Percentiles rank a stretch among this genome's conserved stretches.
Conservation (phyloP, 2,888 invertebrate genomes). For the Halictus ligatus region DNA sequence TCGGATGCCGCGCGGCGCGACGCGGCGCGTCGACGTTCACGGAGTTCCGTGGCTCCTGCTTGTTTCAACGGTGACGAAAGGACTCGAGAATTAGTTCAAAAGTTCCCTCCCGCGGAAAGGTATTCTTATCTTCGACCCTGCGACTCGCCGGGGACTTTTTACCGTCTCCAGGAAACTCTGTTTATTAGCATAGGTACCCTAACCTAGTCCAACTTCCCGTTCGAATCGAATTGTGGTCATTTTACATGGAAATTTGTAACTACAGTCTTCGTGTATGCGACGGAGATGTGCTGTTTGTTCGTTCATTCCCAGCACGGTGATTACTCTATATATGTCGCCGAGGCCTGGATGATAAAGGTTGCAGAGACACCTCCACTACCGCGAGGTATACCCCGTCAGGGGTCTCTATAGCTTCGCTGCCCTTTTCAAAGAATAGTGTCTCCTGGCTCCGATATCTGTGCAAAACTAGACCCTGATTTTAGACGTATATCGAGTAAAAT, state of each 20-base stretch:
- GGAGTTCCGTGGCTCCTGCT: not conserved
- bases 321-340: too few relatives aligned
- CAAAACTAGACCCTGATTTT: too few relatives aligned
- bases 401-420: too few relatives aligned
- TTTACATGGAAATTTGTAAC: not conserved
- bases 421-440: too few relatives aligned
- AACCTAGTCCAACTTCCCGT: not conserved
- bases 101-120: not conserved
- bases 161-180: not conserved
- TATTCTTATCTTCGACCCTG: not conserved
- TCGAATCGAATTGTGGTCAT: not conserved
- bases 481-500: too few relatives aligned
- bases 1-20: not conserved
- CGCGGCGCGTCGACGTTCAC: not conserved
- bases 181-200: not conserved
- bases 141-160: not conserved
- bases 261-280: too few relatives aligned
- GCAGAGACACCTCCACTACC: too few relatives aligned
- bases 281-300: too few relatives aligned
- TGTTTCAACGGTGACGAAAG: conserved; percentile 2
- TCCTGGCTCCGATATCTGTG: too few relatives aligned
- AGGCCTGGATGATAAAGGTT: too few relatives aligned
- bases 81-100: conserved; percentile 15
- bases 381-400: too few relatives aligned
- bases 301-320: too few relatives aligned